Evolutionary conservation across 2,113 vertebrate species (phyloP).

Genomic region (Rhodinocichla rosea): DNA sequence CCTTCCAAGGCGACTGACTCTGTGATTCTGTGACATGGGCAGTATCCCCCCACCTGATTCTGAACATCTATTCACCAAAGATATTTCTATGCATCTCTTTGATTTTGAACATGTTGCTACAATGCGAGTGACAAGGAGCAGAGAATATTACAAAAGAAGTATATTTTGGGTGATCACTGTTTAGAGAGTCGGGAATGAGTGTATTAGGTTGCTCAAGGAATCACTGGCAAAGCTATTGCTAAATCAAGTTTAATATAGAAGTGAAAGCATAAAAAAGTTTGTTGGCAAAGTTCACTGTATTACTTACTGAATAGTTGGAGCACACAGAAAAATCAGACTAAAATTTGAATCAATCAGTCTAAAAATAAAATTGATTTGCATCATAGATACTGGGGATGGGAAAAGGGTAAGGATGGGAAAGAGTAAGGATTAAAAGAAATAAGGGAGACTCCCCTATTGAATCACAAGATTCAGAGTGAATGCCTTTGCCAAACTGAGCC

Average conservation of each 20-base stretch:
- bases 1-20: not conserved
- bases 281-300: not conserved
- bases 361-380: not conserved
- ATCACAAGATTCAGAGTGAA: not conserved
- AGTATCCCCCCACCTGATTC: not conserved
- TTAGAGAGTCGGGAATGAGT: not conserved
- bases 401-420: not conserved
- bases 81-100: not conserved
- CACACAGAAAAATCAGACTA: not conserved
- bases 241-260: not conserved
- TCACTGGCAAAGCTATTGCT: not conserved
- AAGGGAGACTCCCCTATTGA: not conserved
- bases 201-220: not conserved
- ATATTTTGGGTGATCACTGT: not conserved
- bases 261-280: rapidly evolving
- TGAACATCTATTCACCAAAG: not conserved
- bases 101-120: not conserved
- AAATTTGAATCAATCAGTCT: not conserved
- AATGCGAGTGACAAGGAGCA: not conserved
- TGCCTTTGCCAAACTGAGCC: not conserved
- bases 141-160: not conserved
- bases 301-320: not conserved
- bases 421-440: not conserved
- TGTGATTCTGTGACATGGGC: not conserved
- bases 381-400: not conserved